Conservation (phyloP, 92 coral and sea anemone genomes). For the Heliopora coerulea region DNA sequence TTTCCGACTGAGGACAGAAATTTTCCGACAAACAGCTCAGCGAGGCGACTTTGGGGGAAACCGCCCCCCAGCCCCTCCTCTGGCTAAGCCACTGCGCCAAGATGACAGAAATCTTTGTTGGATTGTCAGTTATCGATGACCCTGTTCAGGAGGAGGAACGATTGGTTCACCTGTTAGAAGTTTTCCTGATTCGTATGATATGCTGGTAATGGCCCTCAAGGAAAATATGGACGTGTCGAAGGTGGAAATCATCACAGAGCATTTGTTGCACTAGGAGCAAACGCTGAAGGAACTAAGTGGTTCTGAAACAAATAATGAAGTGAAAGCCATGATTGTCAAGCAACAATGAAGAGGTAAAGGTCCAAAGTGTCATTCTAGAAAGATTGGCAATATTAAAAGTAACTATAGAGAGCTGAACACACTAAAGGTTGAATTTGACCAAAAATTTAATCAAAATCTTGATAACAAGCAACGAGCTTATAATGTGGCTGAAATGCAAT, state of each 20-base stretch:
- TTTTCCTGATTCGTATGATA: conserved; percentile 50
- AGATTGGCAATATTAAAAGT: conserved; percentile 45
- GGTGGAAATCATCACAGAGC: conserved; percentile 62
- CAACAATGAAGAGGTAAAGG: conserved; percentile 23
- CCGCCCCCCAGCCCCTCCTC: too few relatives aligned
- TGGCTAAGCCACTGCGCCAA: too few relatives aligned
- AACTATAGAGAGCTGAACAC: conserved; percentile 22
- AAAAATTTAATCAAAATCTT: neutral
- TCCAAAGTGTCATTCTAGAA: conserved; percentile 46
- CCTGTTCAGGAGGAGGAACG: conserved; percentile 52
- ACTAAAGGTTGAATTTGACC: conserved; percentile 11
- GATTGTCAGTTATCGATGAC: conserved; percentile 46
- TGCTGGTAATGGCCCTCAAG: conserved; percentile 67
- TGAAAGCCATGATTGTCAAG: conserved; percentile 35
- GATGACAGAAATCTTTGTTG: conserved; percentile 53
- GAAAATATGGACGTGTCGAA: conserved; percentile 45
- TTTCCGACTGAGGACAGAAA: too few relatives aligned
- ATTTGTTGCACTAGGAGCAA: conserved; percentile 62
- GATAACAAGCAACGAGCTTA: conserved; percentile 47
- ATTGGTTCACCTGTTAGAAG: conserved; percentile 51
- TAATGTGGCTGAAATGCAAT: conserved; percentile 29
- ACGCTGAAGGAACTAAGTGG: conserved; percentile 52
- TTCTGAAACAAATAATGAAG: conserved; percentile 13
- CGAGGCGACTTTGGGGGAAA: too few relatives aligned
- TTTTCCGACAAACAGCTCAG: too few relatives aligned